These are phyloP conservation scores for Agelastica alni DNA, from an alignment of 2,888 invertebrate genomes.

Conservation along the genomic window DNA sequence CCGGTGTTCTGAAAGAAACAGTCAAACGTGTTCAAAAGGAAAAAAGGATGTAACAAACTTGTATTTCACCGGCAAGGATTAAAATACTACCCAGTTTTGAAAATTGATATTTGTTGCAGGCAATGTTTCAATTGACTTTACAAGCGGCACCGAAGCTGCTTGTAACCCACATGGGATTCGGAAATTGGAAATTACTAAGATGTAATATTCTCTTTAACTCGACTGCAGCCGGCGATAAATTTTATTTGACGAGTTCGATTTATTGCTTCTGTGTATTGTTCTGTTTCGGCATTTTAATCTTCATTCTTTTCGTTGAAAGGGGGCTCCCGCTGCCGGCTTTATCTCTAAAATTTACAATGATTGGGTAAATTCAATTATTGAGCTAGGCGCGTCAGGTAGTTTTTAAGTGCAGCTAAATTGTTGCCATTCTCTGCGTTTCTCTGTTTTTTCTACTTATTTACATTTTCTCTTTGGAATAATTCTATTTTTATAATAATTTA, in stretches of 20 bases:
- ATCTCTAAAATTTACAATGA: slow-evolving; percentile 20
- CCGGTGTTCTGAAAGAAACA: too few species aligned
- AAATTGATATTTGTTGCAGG: slow-evolving; percentile 38
- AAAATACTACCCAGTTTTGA: slow-evolving; percentile 26
- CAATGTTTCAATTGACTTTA: slow-evolving; percentile 35
- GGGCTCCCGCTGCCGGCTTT: slow-evolving; percentile 4
- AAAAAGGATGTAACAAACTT: too few species aligned
- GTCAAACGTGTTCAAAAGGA: too few species aligned
- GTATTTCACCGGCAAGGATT: slow-evolving; percentile 5
- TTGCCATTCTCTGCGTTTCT: background rate
- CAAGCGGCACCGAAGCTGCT: slow-evolving; percentile 19
- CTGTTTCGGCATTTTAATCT: slow-evolving; percentile 24
- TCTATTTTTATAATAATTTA: too few species aligned
- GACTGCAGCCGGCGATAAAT: slow-evolving; percentile 30
- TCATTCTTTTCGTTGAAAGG: slow-evolving; percentile 10
- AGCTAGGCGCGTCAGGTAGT: slow-evolving; percentile 5
- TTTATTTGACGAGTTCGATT: slow-evolving; percentile 31
- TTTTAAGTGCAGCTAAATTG: background rate
- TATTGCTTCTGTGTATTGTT: slow-evolving; percentile 25
- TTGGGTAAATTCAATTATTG: slow-evolving; percentile 17
- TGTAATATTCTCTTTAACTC: slow-evolving; percentile 34
- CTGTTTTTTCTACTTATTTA: background rate
- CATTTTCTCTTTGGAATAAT: too few species aligned
- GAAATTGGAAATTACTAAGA: slow-evolving; percentile 32
- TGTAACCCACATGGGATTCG: slow-evolving; percentile 31